phyloP scores from a whole-genome alignment of 2,888 invertebrate species.

The Lasioglossum malachurum region DNA sequence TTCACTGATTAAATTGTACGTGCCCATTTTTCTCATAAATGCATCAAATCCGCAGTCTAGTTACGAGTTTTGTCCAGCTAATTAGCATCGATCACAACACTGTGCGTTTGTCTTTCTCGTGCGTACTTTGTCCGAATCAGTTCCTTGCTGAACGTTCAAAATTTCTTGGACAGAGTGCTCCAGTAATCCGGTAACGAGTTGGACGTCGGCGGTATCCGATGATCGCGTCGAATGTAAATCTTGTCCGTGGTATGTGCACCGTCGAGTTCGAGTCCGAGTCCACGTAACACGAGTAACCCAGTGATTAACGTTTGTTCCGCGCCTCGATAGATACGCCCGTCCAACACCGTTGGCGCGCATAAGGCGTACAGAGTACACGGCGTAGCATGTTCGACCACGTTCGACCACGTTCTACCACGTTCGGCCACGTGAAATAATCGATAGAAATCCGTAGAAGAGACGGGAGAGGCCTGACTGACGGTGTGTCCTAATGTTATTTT shows the following conservation, averaged over 20 bases:
- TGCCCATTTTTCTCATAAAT: too few species aligned
- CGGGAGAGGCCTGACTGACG: conserved; percentile 72
- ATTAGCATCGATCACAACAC: too few species aligned
- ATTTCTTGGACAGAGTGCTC: background rate
- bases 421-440: conserved; percentile 40
- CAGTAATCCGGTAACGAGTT: background rate
- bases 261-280: background rate
- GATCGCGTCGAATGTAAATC: background rate
- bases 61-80: too few species aligned
- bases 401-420: background rate
- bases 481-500: conserved; percentile 81
- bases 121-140: background rate
- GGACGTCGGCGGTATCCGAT: conserved; percentile 8
- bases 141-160: background rate
- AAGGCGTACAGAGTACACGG: background rate
- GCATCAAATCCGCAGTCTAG: too few species aligned
- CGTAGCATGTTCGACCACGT: background rate
- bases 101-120: background rate
- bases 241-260: background rate
- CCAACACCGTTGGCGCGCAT: background rate
- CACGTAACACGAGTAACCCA: background rate
- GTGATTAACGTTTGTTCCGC: conserved; percentile 10
- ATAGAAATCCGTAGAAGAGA: conserved; percentile 50
- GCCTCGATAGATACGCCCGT: conserved; percentile 11
- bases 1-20: too few species aligned